A percentile compares a stretch with the other conserved stretches of the same genome.
Evolutionary conservation across 2,888 invertebrate genomes (phyloP).

Genomic region (Drosophila niveifrons): DNA sequence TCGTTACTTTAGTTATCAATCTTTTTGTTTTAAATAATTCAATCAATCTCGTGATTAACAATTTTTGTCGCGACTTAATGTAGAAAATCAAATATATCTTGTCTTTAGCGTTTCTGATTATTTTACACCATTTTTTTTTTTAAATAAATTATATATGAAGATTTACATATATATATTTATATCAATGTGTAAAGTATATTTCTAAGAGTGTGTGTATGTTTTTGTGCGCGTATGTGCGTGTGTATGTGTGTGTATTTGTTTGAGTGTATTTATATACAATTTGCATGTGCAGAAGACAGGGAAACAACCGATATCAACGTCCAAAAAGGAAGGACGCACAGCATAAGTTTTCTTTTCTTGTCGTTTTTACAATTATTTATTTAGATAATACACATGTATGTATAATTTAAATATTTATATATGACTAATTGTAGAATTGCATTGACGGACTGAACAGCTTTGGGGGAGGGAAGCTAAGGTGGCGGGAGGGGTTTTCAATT

Average conservation of each 20-base stretch:
- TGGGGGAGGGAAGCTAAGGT: constrained; percentile 17
- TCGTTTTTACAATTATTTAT: constrained; percentile 52
- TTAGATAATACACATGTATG: constrained; percentile 36
- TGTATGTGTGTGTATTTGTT: constrained; percentile 20
- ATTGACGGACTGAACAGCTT: constrained; percentile 42
- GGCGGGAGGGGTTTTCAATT: constrained; percentile 9
- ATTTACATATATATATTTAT: constrained; percentile 17
- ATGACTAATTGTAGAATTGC: constrained; percentile 66
- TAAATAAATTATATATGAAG: constrained; percentile 1
- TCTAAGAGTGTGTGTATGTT: not conserved
- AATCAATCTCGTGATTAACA: constrained; percentile 35
- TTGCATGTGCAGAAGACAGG: constrained; percentile 43
- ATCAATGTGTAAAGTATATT: constrained; percentile 12
- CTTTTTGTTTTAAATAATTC: constrained; percentile 17
- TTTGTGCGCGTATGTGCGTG: constrained; percentile 7
- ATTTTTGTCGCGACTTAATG: constrained; percentile 44
- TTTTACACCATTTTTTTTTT: constrained; percentile 14
- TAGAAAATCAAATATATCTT: constrained; percentile 25
- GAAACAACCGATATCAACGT: constrained; percentile 66
- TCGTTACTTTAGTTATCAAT: constrained; percentile 10
- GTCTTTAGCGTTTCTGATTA: constrained; percentile 2
- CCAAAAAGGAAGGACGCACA: constrained; percentile 47
- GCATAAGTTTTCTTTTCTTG: constrained; percentile 24
- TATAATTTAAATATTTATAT: constrained; percentile 13
- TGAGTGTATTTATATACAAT: constrained; percentile 63